These are phyloP conservation scores for Ditula angustiorana DNA, from an alignment of 2,888 invertebrate genomes.

Conservation along the genomic window DNA sequence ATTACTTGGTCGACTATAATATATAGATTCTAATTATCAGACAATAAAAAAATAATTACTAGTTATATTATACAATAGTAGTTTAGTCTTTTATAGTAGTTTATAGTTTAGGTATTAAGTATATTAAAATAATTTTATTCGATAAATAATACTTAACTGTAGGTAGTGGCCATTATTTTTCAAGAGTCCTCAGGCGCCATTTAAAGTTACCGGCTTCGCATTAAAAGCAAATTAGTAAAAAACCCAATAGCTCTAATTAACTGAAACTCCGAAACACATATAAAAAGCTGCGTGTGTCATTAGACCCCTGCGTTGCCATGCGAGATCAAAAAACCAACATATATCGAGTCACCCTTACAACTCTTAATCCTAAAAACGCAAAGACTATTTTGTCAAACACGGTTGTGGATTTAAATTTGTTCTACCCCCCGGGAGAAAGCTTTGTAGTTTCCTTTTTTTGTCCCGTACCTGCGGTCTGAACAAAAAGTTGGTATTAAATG, in stretches of 20 bases:
- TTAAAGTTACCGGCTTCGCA: neutral
- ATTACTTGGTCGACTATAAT: too few species aligned
- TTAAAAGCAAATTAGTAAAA: constrained; percentile 37
- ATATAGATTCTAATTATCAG: too few species aligned
- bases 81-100: too few species aligned
- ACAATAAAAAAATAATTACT: too few species aligned
- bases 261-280: constrained; percentile 26
- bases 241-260: constrained; percentile 40
- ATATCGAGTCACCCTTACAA: neutral
- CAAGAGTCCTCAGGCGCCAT: constrained; percentile 22
- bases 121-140: too few species aligned
- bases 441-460: constrained; percentile 38
- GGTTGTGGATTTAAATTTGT: neutral
- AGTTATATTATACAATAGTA: too few species aligned
- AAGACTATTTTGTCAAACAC: neutral
- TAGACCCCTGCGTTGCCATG: constrained; percentile 41
- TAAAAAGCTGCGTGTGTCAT: constrained; percentile 41
- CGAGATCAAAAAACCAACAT: constrained; percentile 24
- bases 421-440: constrained; percentile 43
- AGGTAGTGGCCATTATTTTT: neutral
- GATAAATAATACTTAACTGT: neutral
- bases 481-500: constrained; percentile 39
- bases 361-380: neutral
- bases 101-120: too few species aligned
- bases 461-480: constrained; percentile 40